phyloP scores from a whole-genome alignment of 2,797 vertebrate species.

The Enteromius paludinosus region DNA sequence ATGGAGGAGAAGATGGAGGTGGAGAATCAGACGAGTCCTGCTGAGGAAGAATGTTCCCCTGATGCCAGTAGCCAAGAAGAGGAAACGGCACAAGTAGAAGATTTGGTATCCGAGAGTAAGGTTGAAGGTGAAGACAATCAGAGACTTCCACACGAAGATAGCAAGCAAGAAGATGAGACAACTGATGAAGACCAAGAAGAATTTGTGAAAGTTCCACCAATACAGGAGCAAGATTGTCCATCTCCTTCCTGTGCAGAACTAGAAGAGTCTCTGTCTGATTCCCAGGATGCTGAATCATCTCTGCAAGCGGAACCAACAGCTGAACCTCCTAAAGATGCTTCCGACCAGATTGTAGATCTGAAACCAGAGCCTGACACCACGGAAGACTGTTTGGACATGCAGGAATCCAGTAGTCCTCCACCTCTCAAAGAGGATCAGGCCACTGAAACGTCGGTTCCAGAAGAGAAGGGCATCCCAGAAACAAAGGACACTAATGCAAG shows the following conservation, averaged over 20 bases:
- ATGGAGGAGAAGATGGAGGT: conserved; percentile 18
- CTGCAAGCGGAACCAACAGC: not conserved
- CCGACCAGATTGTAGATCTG: not conserved
- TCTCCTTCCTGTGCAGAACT: conserved; percentile 28
- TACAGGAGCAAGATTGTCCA: conserved; percentile 1
- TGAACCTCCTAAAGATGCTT: not conserved
- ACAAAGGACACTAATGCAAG: conserved; percentile 31
- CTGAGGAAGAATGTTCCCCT: conserved; percentile 36
- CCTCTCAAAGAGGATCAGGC: not conserved
- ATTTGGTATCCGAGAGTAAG: not conserved
- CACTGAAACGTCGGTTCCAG: no score
- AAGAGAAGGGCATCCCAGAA: not conserved
- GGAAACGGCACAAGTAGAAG: not conserved
- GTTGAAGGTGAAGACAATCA: conserved; percentile 37
- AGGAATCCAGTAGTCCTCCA: conserved; percentile 11
- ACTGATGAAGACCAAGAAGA: not conserved
- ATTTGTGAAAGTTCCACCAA: not conserved
- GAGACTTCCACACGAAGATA: conserved; percentile 27
- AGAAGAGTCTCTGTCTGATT: not conserved
- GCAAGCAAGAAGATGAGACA: not conserved
- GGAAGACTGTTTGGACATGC: not conserved
- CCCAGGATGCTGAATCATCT: conserved; percentile 8
- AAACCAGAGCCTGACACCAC: conserved; percentile 43
- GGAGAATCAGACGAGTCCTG: conserved; percentile 13
- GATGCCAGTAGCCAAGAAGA: conserved; percentile 5